phyloP scores from a whole-genome alignment of 2,888 invertebrate species.

The Nasonovia ribisnigri region DNA sequence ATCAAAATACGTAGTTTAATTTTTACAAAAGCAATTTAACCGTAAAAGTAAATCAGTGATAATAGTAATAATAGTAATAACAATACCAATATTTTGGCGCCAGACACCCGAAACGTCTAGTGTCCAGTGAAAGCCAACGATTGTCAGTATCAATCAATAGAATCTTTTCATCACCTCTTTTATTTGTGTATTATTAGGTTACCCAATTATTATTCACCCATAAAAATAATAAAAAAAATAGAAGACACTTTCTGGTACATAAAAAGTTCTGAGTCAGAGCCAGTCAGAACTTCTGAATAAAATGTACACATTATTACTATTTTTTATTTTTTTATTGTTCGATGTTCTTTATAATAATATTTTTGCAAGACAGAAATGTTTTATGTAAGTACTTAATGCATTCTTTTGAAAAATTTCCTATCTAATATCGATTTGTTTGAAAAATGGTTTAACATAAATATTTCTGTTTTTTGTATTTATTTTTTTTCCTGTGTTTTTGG shows the following conservation, averaged over 20 bases:
- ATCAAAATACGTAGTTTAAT: not conserved
- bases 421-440: not conserved
- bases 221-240: slow-evolving; percentile 8
- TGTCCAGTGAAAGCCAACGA: slow-evolving; percentile 51
- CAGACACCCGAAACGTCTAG: slow-evolving; percentile 30
- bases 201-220: slow-evolving; percentile 36
- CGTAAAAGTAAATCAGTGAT: slow-evolving; percentile 22
- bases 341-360: not conserved
- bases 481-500: not conserved
- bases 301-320: not conserved
- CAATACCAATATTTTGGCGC: slow-evolving; percentile 43
- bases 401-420: not conserved
- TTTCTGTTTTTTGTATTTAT: not conserved
- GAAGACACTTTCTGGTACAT: not conserved
- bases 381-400: not conserved
- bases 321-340: not conserved
- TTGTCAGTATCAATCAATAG: slow-evolving; percentile 39
- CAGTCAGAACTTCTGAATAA: not conserved
- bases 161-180: slow-evolving; percentile 46
- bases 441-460: not conserved
- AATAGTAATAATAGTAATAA: slow-evolving; percentile 4
- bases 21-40: slow-evolving; percentile 16
- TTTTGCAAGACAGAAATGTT: not conserved
- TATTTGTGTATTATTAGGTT: slow-evolving; percentile 47
- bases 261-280: not conserved